A percentile compares a stretch with the other conserved stretches of the same genome.
phyloP scores from a whole-genome alignment of 2,888 invertebrate genomes.

The Oscheius sp. region DNA sequence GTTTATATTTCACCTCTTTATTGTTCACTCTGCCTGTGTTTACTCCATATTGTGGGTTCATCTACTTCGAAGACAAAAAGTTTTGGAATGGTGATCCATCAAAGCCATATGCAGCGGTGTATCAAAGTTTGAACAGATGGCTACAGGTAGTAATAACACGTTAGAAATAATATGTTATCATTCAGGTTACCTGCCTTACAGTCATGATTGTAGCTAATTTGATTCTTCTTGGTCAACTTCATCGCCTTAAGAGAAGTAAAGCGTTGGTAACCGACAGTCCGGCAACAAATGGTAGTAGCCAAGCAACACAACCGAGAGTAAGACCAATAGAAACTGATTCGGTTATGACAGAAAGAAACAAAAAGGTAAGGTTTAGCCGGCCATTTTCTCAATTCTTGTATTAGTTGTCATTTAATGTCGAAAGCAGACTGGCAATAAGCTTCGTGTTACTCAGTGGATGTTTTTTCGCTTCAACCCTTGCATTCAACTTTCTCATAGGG shows the following conservation, averaged over 20 bases:
- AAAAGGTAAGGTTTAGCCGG: background rate
- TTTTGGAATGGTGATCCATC: background rate
- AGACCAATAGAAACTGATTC: no score
- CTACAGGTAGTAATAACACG: no score
- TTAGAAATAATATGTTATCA: background rate
- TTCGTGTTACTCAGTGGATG: constrained; percentile 4
- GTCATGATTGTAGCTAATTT: no score
- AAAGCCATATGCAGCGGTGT: background rate
- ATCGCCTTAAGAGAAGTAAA: no score
- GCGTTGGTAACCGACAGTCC: no score
- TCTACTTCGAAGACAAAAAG: background rate
- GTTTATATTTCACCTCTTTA: background rate
- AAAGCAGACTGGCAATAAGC: background rate
- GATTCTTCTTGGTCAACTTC: no score
- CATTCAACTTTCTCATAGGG: constrained; percentile 4
- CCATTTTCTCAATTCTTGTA: background rate
- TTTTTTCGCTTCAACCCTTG: background rate
- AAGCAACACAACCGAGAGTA: background rate
- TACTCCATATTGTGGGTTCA: constrained; percentile 9
- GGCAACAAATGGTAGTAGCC: no score
- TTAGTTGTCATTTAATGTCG: no score
- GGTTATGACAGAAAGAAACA: no score
- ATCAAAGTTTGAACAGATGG: background rate
- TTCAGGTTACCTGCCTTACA: background rate
- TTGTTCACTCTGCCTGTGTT: background rate